Evolutionary conservation across 2,113 vertebrate genomes (phyloP), one percentile per base, ranked within the genome.

Genomic region (Uropsilus gracilis): DNA sequence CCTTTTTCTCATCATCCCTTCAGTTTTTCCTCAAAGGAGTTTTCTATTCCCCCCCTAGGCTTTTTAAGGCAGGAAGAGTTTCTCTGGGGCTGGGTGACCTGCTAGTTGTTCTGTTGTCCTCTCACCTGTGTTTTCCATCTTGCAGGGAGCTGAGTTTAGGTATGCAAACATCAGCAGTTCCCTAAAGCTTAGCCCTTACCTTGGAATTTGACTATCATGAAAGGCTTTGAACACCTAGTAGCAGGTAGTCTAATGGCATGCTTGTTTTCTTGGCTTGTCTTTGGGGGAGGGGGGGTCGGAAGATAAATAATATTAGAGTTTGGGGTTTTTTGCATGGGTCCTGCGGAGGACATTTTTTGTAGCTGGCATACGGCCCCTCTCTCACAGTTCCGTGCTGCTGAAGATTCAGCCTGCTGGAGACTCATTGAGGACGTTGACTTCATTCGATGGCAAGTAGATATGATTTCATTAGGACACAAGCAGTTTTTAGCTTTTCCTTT

Each of bases 401-500:
- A 69, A 42, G 30, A 69, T 78, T 81, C 85, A 83, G 76, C 3
- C 37, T 89, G 44, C 68, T 66, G 16, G 57, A 94, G 57, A 37
- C 63, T 78, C 26, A 71, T 34, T 80, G 39, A 87, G 34, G 10
- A 94, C 18, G 26, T 16, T 66, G 30, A 77, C 26, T 55, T 94
- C 39, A 20, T 72, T 81, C 16, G 39, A 42, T 91, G 37, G 28
- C n/a, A 86, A 72, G 66, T 20, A 72, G 22, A 9, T 63, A 37
- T 68, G 14, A 82, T 57, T 90, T 87, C 30, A 55, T 61, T 90
- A 42, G 46, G 50, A 48, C 55, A 13, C 57, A 69, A 72, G 39
- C 80, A 69, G 8, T 90, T 81, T 93, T 87, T 86, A 48, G 55
- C 32, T 34, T 91, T 94, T 89, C 32, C 61, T 90, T 73, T 89